Conservation (phyloP, 2,888 invertebrate species). For the Hololepta plana region DNA sequence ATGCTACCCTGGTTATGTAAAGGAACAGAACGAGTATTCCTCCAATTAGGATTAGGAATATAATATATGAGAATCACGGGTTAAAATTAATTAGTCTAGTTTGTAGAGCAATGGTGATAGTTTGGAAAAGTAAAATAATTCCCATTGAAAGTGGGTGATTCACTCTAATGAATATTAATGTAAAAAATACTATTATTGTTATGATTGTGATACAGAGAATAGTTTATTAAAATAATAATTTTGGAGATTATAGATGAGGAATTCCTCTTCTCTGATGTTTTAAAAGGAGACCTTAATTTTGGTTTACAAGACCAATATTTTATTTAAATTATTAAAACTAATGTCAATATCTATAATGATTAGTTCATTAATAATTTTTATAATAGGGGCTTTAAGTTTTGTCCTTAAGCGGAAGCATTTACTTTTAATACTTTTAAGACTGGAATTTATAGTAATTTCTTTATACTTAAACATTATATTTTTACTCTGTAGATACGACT, state of each 20-base stretch:
- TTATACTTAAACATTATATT: constrained; percentile 33
- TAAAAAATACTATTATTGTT: constrained; percentile 20
- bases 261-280: constrained; percentile 39
- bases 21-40: constrained; percentile 46
- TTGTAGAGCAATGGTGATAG: constrained; percentile 29
- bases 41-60: constrained; percentile 42
- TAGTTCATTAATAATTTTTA: constrained; percentile 5
- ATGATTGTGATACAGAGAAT: constrained; percentile 31
- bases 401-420: constrained; percentile 39
- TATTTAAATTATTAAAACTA: constrained; percentile 46
- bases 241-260: constrained; percentile 46
- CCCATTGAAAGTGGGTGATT: constrained; percentile 36
- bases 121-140: constrained; percentile 34
- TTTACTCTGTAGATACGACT: constrained; percentile 26
- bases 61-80: constrained; percentile 41
- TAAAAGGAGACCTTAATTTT: constrained; percentile 38
- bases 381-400: too few species aligned
- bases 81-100: constrained; percentile 30
- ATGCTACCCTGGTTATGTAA: constrained; percentile 42
- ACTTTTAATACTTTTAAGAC: constrained; percentile 37
- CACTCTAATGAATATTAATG: constrained; percentile 26
- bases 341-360: constrained; percentile 29
- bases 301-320: constrained; percentile 53
- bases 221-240: constrained; percentile 52
- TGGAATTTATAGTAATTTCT: constrained; percentile 40